Base-by-base conservation (phyloP, 2,113 vertebrate genomes). In the Entomyzon cyanotis region DNA sequence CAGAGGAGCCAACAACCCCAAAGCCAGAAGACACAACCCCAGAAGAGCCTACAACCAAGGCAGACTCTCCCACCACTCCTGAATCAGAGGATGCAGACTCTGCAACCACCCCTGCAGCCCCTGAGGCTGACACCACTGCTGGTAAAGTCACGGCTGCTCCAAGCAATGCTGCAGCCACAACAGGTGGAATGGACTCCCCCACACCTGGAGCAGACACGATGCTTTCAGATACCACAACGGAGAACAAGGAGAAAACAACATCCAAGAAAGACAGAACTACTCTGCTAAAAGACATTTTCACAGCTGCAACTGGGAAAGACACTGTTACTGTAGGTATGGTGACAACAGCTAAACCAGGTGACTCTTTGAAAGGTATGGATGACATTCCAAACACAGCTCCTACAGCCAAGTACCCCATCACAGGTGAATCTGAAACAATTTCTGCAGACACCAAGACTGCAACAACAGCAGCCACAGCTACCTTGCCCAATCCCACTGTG, bases 251-350 rank as follows among this genome's bases (percentile, higher is more conserved):
- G 23, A 13, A 21, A 33, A 79, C 84, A 24, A 42, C 84, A 53
- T 30, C 53, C 27, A 89, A 87, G 77, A 95, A 81, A 53, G 86
- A 84, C 8, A 91, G 58, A 84, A 93, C 42, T 27, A 88, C 94
- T 44, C 15, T 87, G 10, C 91, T 94, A 50, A 86, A 91, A 70
- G 91, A 96, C 13, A 56, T 94, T 47, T 33, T 89, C 23, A 68
- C 55, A n/a, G 15, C 79, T 49, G 30, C 59, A 41, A n/a, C 33
- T 33, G 37, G n/a, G 33, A 76, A 79, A 83, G 80, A 83, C 44
- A 44, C 42, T 12, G 87, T 60, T 42, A 81, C 65, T 47, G 53
- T 49, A 71, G 35, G 9, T 46, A 20, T 4, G 8, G 52, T 30
- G 46, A 9, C 27, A 56, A 83, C 75, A 41, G 37, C 15, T 70